phyloP scores from a whole-genome alignment of 1,140 invertebrate species.

The Antheraea pernyi region DNA sequence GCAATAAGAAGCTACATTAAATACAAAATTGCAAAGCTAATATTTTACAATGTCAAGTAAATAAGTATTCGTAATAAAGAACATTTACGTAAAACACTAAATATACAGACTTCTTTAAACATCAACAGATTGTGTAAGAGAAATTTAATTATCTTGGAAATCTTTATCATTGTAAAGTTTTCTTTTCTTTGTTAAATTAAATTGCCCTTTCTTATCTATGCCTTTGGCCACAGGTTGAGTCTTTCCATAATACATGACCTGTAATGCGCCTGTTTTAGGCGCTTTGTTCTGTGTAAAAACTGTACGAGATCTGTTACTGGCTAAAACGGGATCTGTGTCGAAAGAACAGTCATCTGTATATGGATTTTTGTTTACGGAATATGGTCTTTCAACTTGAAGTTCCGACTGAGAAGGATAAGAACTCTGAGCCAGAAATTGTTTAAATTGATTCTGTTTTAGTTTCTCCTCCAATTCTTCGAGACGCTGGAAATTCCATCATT shows the following conservation, averaged over 20 bases:
- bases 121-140: neutral
- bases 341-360: constrained; percentile 28
- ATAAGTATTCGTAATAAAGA: too few species aligned
- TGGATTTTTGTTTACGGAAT: constrained; percentile 48
- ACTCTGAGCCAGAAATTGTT: constrained; percentile 64
- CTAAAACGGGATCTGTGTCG: constrained; percentile 28
- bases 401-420: constrained; percentile 48
- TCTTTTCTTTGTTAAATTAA: constrained; percentile 66
- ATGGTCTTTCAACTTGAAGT: constrained; percentile 58
- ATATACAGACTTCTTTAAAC: neutral
- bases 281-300: constrained; percentile 31
- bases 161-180: constrained; percentile 69
- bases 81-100: too few species aligned
- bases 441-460: constrained; percentile 68
- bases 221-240: constrained; percentile 21
- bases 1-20: neutral
- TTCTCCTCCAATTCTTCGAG: constrained; percentile 68
- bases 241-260: constrained; percentile 52
- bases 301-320: constrained; percentile 19
- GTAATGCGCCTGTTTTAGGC: constrained; percentile 37
- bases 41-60: too few species aligned
- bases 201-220: constrained; percentile 59
- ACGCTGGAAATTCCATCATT: constrained; percentile 31
- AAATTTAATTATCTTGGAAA: constrained; percentile 55
- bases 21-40: too few species aligned